phyloP scores from a whole-genome alignment of 1,140 invertebrate genomes.

The Manduca sexta region DNA sequence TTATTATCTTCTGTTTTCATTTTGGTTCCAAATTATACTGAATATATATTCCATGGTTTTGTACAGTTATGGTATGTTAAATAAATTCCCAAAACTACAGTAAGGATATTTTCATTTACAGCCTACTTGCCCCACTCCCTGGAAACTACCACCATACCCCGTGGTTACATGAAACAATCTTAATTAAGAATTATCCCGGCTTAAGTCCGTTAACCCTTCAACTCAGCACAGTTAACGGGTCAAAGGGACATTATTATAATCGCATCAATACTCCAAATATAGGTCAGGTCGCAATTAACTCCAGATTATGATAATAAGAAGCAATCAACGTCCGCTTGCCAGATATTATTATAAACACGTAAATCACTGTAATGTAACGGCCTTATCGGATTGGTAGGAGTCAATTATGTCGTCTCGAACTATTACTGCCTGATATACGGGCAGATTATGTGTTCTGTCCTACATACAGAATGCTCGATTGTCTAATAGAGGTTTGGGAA shows the following conservation, averaged over 20 bases:
- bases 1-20: no score
- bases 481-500: neutral
- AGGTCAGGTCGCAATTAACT: neutral
- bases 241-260: neutral
- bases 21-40: no score
- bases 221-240: no score
- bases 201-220: no score
- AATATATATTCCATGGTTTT: no score
- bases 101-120: no score
- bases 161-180: no score
- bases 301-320: neutral
- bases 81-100: no score
- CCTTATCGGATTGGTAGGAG: slow-evolving; percentile 37
- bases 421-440: slow-evolving; percentile 46
- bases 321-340: neutral
- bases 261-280: neutral
- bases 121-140: no score
- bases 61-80: no score
- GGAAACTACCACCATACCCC: no score
- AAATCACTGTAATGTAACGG: slow-evolving; percentile 35
- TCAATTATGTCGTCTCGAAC: slow-evolving; percentile 46
- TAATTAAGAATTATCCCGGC: no score
- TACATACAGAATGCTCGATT: neutral
- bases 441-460: slow-evolving; percentile 14
- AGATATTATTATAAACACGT: slow-evolving; percentile 19